phyloP scores from a whole-genome alignment of 92 coral and sea anemone genomes.

The Scolanthus callimorphus region DNA sequence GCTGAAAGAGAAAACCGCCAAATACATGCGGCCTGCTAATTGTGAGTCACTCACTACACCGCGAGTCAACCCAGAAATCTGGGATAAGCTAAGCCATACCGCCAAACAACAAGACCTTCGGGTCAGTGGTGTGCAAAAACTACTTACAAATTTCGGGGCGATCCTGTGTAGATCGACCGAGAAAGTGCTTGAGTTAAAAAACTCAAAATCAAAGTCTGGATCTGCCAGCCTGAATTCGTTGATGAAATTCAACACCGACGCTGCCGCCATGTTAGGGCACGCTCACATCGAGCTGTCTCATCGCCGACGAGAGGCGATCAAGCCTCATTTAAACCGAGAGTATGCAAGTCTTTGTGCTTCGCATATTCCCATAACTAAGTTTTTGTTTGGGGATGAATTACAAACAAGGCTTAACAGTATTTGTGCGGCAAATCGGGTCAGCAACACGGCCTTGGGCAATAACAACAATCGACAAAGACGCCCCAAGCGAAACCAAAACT shows the following conservation, averaged over 20 bases:
- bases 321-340: constrained; percentile 12
- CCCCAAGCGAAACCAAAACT: too few relatives aligned
- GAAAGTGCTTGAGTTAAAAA: too few relatives aligned
- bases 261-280: constrained; percentile 4
- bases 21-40: constrained; percentile 43
- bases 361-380: neutral
- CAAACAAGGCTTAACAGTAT: constrained; percentile 1
- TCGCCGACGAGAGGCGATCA: constrained; percentile 26
- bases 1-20: constrained; percentile 22
- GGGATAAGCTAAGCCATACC: constrained; percentile 31
- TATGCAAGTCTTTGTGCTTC: constrained; percentile 4
- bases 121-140: constrained; percentile 2
- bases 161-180: too few relatives aligned
- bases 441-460: too few relatives aligned
- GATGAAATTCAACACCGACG: neutral
- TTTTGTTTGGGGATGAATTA: neutral
- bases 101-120: constrained; percentile 17
- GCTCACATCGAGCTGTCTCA: constrained; percentile 22
- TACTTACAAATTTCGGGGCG: constrained; percentile 2
- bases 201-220: too few relatives aligned
- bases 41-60: constrained; percentile 22
- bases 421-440: neutral
- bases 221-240: too few relatives aligned
- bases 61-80: constrained; percentile 42
- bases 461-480: too few relatives aligned